Evolutionary conservation across 2,888 invertebrate genomes (phyloP).

Genomic region (Crioceris asparagi): DNA sequence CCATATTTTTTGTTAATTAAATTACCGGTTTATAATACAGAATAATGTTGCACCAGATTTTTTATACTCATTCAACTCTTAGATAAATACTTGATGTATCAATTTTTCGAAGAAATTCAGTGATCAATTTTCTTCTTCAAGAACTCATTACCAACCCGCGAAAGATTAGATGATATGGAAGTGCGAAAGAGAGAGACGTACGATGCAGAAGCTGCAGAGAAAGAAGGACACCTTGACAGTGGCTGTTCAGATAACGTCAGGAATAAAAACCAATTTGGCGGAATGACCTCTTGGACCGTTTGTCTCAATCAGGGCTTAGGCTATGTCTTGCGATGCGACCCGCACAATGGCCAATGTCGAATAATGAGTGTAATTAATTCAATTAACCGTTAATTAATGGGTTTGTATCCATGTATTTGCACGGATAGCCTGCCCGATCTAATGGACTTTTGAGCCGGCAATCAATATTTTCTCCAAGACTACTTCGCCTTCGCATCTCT

Average conservation of each 20-base stretch:
- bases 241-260: slow-evolving; percentile 24
- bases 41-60: too few relatives aligned
- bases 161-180: too few relatives aligned
- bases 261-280: slow-evolving; percentile 40
- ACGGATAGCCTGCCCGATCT: slow-evolving; percentile 35
- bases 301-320: slow-evolving; percentile 40
- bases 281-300: slow-evolving; percentile 37
- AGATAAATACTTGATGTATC: too few relatives aligned
- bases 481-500: slow-evolving; percentile 8
- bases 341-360: slow-evolving; percentile 37
- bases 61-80: too few relatives aligned
- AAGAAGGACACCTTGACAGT: slow-evolving; percentile 26
- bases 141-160: too few relatives aligned
- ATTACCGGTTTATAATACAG: too few relatives aligned
- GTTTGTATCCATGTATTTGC: slow-evolving; percentile 40
- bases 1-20: too few relatives aligned
- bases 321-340: slow-evolving; percentile 31
- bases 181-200: slow-evolving; percentile 1
- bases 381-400: slow-evolving; percentile 46
- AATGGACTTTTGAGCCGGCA: slow-evolving; percentile 42
- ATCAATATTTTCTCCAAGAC: slow-evolving; percentile 35
- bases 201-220: slow-evolving; percentile 8
- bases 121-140: too few relatives aligned
- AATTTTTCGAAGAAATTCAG: too few relatives aligned
- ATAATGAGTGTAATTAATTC: slow-evolving; percentile 45